phyloP scores from a whole-genome alignment of 2,888 invertebrate species.

The Cheilosia soror region DNA sequence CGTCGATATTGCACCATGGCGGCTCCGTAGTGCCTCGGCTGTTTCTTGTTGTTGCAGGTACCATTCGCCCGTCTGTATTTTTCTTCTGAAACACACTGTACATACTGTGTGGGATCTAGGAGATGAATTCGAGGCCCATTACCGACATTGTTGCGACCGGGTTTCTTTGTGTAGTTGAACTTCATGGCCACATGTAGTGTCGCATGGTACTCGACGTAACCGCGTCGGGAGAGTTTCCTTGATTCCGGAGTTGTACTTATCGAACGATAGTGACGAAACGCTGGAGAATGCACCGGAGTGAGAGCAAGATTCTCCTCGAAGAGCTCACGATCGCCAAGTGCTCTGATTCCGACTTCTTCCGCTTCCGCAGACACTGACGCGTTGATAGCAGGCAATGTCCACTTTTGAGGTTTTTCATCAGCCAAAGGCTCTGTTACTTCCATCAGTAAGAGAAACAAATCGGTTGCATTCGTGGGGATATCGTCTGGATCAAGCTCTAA shows the following conservation, averaged over 20 bases:
- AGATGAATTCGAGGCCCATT: slow-evolving; percentile 81
- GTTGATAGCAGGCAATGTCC: slow-evolving; percentile 68
- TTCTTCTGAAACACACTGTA: slow-evolving; percentile 83
- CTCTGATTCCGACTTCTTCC: slow-evolving; percentile 85
- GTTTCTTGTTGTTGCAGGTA: slow-evolving; percentile 89
- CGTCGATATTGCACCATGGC: slow-evolving; percentile 89
- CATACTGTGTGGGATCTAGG: slow-evolving; percentile 77
- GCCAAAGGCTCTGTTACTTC: slow-evolving; percentile 57
- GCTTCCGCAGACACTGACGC: slow-evolving; percentile 84
- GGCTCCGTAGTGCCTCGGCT: slow-evolving; percentile 88
- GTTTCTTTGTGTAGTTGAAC: slow-evolving; percentile 83
- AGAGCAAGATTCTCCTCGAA: slow-evolving; percentile 85
- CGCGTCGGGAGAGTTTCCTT: slow-evolving; percentile 87
- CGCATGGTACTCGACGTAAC: slow-evolving; percentile 88
- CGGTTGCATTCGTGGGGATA: slow-evolving; percentile 41
- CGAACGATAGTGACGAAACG: slow-evolving; percentile 89
- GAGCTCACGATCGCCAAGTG: slow-evolving; percentile 85
- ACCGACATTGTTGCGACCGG: slow-evolving; percentile 82
- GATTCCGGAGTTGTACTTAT: slow-evolving; percentile 87
- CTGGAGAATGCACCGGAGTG: slow-evolving; percentile 86
- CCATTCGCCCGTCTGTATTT: slow-evolving; percentile 90
- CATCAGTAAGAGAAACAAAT: slow-evolving; percentile 54
- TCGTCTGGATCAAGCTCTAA: slow-evolving; percentile 19
- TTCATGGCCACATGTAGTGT: slow-evolving; percentile 86
- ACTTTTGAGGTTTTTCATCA: slow-evolving; percentile 65